Evolutionary conservation across 1,140 invertebrate species (phyloP), one percentile per base, ranked within the genome.

Genomic region (Aphaenogaster floridana): DNA sequence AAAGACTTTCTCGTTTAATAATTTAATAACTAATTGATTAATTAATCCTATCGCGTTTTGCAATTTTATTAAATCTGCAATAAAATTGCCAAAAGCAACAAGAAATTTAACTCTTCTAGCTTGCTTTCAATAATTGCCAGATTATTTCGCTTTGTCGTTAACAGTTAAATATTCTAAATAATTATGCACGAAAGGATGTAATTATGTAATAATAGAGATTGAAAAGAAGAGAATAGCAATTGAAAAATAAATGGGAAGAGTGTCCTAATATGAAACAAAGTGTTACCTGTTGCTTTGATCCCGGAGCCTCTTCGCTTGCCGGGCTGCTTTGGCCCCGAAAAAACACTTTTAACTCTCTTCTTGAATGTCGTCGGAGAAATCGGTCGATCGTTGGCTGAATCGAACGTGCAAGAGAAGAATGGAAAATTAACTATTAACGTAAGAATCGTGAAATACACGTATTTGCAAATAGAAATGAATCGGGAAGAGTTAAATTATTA

Each of bases 281-380:
- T 50, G 89, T 94, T 95, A 95, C 94, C 95, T 95, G 94, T 95
- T 95, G 95, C 94, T 94, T 94, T 88, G 92, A 91, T 92, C 94
- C 94, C 93, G 94, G 94, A 94, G 94, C 93, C 92, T 89, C 91
- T 90, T 94, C 93, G 94, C 93, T 93, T 92, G 94, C 92, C 94
- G 95, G 94, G 92, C 92, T 93, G 86, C 79, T 93, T 92, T 89
- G 94, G 91, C 94, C 90, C 87, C 94, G 94, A 92, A 94, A 94
- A 93, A 95, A 95, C 95, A 95, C 94, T 94, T 95, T 95, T 95
- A 93, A 93, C 92, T 93, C 86, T 90, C 92, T 94, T 92, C 59
- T 84, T 57, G n/a, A 76, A 84, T 76, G 17, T 84, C 11, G 52
- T 59, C n/a, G 42, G 6, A 36, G 34, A 63, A 84, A 84, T 61